Conservation (phyloP, 1,140 invertebrate genomes). For the Zaprionus africanus region DNA sequence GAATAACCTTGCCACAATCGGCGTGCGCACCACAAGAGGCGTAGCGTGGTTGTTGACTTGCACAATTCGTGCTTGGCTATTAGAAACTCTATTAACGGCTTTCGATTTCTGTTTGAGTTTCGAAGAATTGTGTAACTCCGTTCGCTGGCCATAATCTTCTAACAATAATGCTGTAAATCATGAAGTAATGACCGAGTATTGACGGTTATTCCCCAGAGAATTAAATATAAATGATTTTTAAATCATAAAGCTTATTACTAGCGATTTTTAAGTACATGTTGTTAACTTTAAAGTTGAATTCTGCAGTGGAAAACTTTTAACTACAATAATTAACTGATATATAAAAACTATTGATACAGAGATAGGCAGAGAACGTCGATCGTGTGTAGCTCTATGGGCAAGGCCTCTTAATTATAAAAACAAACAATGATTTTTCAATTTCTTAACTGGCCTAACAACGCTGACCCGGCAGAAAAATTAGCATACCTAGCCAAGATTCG, state of each 20-base stretch:
- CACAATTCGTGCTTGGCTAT: conserved; percentile 24
- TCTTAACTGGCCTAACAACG: conserved; percentile 46
- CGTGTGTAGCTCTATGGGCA: background rate
- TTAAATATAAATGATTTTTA: background rate
- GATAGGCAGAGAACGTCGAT: background rate
- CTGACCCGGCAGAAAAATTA: conserved; percentile 33
- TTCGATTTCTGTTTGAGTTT: conserved; percentile 33
- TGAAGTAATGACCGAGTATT: background rate
- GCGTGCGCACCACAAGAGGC: background rate
- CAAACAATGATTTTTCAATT: conserved; percentile 43
- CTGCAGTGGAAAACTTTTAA: background rate
- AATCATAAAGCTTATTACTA: background rate
- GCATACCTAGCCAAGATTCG: conserved; percentile 16
- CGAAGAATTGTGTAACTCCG: conserved; percentile 25
- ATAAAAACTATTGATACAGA: background rate
- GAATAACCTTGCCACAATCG: conserved; percentile 29
- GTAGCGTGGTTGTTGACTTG: conserved; percentile 16
- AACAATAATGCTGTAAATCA: background rate
- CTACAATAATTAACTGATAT: background rate
- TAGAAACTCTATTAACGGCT: conserved; percentile 22
- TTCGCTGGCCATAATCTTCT: background rate
- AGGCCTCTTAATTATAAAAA: conserved; percentile 31
- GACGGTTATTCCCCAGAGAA: background rate
- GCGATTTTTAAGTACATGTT: background rate
- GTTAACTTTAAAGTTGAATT: background rate